Conservation (phyloP, 2,113 vertebrate species). For the Micronycteris hirsuta region DNA sequence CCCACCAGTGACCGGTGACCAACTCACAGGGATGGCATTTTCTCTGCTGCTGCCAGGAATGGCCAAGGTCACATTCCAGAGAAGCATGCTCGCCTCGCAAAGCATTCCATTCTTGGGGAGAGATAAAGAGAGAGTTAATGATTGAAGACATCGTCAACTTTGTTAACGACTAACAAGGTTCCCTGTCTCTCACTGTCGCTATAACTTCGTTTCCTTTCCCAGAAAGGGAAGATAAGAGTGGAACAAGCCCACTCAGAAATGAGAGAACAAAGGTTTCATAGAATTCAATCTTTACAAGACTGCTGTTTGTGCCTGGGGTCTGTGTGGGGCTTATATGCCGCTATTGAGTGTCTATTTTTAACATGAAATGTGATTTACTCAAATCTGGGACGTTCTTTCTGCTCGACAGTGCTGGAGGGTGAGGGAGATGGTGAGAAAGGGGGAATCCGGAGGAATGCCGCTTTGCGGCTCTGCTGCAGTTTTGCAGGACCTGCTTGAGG, state of each 20-base stretch:
- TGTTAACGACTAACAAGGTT: neutral
- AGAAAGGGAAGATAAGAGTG: neutral
- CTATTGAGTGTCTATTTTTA: conserved; percentile 35
- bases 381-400: conserved; percentile 15
- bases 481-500: neutral
- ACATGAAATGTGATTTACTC: conserved; percentile 32
- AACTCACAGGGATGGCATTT: conserved; percentile 62
- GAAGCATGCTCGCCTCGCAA: conserved; percentile 49
- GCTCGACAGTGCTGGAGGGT: neutral
- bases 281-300: neutral
- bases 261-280: neutral
- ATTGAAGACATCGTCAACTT: conserved; percentile 52
- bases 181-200: conserved; percentile 10
- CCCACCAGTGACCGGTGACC: conserved; percentile 23
- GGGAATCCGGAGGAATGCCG: neutral
- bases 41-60: conserved; percentile 37
- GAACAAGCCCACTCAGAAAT: neutral
- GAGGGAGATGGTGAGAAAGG: neutral
- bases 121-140: conserved; percentile 65
- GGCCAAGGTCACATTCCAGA: conserved; percentile 73
- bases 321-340: neutral
- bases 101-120: conserved; percentile 54
- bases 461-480: neutral
- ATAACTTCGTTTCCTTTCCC: neutral
- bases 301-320: neutral